Conservation (phyloP, 2,888 invertebrate genomes). For the Hoplodrina ambigua region DNA sequence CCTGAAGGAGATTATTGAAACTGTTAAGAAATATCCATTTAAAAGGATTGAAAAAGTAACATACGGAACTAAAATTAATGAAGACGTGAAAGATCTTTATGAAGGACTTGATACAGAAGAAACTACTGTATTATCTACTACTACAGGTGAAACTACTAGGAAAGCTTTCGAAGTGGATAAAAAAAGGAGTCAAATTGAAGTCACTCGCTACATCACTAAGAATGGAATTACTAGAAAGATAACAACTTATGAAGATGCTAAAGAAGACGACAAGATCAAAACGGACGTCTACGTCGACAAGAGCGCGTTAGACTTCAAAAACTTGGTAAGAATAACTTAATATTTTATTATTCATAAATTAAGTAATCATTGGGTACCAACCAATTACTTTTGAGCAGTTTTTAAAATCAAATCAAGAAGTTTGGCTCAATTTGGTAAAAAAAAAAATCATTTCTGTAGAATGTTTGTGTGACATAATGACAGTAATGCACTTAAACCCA, state of each 20-base stretch:
- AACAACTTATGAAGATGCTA: slow-evolving; percentile 88
- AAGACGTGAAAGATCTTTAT: slow-evolving; percentile 90
- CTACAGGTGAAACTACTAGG: slow-evolving; percentile 81
- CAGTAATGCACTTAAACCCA: neutral
- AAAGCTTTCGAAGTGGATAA: slow-evolving; percentile 87
- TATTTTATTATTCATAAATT: slow-evolving; percentile 3
- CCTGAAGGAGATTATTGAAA: slow-evolving; percentile 87
- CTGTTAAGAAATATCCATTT: slow-evolving; percentile 88
- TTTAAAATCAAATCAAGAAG: neutral
- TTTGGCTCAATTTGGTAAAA: neutral
- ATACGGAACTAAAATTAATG: slow-evolving; percentile 90
- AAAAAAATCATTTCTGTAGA: neutral
- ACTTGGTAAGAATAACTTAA: slow-evolving; percentile 80
- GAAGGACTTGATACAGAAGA: slow-evolving; percentile 86
- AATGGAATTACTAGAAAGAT: slow-evolving; percentile 87
- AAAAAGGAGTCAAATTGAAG: slow-evolving; percentile 87
- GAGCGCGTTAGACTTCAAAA: slow-evolving; percentile 88
- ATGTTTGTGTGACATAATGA: neutral
- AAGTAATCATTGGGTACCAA: neutral
- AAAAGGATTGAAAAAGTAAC: slow-evolving; percentile 89
- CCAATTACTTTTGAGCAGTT: neutral
- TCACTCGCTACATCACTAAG: slow-evolving; percentile 86
- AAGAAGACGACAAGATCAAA: slow-evolving; percentile 87
- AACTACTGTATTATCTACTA: slow-evolving; percentile 79
- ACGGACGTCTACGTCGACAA: slow-evolving; percentile 89